phyloP scores from a whole-genome alignment of 2,797 vertebrate species.

The Micromesistius poutassou region DNA sequence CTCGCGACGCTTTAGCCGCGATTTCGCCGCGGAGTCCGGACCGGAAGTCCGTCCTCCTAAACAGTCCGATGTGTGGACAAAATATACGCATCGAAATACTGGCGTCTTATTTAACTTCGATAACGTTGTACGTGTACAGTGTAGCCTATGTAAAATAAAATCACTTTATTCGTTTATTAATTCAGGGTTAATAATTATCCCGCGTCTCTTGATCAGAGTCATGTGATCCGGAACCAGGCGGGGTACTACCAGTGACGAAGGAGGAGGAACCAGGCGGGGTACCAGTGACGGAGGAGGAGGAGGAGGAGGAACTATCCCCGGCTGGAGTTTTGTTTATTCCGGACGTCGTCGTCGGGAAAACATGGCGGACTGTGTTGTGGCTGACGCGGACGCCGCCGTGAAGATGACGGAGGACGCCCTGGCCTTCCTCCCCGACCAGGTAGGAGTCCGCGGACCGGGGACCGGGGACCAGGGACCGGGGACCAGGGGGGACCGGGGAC shows the following conservation, averaged over 20 bases:
- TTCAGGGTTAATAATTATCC: no score
- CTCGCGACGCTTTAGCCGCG: conserved; percentile 65
- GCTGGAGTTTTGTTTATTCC: neutral
- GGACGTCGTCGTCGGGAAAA: conserved; percentile 16
- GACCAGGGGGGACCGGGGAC: no score
- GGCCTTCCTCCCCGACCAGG: conserved; percentile 73
- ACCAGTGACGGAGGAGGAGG: neutral
- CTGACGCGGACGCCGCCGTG: conserved; percentile 46
- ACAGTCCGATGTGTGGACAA: conserved; percentile 27
- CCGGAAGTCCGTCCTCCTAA: conserved; percentile 55
- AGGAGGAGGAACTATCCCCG: no score
- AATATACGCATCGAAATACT: neutral
- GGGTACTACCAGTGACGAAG: neutral
- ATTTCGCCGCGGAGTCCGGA: conserved; percentile 1
- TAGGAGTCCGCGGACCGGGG: conserved; percentile 21
- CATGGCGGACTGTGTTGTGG: conserved; percentile 65
- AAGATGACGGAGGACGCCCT: conserved; percentile 54
- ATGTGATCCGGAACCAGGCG: neutral
- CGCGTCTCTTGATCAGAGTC: neutral
- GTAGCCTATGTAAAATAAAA: neutral
- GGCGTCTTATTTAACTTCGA: neutral
- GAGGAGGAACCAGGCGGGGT: neutral
- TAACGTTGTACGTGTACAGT: no score
- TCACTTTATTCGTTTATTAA: neutral
- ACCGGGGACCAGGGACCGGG: no score